Conservation (phyloP, 2,113 vertebrate genomes). For the Pseudolaguvia tuberculata region DNA sequence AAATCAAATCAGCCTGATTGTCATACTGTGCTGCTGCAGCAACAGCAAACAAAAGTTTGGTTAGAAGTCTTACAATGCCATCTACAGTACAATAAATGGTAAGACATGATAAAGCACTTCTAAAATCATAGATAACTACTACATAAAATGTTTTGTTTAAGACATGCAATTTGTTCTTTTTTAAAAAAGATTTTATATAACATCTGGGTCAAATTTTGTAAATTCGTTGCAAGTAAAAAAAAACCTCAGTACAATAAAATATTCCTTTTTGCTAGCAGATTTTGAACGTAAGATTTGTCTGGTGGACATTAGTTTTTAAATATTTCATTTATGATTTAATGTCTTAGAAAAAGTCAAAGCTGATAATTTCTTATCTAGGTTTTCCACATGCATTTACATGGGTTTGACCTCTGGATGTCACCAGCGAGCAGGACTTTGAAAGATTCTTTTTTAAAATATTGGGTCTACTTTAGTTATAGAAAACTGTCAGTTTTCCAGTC, state of each 20-base stretch:
- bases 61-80: conserved; percentile 24
- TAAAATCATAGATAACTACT: neutral
- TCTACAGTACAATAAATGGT: conserved; percentile 20
- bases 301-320: neutral
- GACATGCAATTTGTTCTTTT: neutral
- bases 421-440: too few relatives aligned
- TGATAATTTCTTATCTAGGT: neutral
- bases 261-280: neutral
- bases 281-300: neutral
- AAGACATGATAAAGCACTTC: neutral
- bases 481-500: neutral
- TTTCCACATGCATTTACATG: neutral
- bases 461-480: neutral
- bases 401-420: neutral
- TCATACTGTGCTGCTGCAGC: too few relatives aligned
- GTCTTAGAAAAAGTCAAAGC: neutral
- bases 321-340: too few relatives aligned
- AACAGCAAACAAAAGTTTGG: too few relatives aligned
- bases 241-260: neutral
- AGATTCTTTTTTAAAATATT: neutral
- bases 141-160: too few relatives aligned
- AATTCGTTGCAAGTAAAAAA: neutral
- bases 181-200: too few relatives aligned
- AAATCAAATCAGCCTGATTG: too few relatives aligned
- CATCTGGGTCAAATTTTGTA: neutral